Base-by-base conservation (phyloP, 2,797 vertebrate species). In the Gymnothorax reevesii region DNA sequence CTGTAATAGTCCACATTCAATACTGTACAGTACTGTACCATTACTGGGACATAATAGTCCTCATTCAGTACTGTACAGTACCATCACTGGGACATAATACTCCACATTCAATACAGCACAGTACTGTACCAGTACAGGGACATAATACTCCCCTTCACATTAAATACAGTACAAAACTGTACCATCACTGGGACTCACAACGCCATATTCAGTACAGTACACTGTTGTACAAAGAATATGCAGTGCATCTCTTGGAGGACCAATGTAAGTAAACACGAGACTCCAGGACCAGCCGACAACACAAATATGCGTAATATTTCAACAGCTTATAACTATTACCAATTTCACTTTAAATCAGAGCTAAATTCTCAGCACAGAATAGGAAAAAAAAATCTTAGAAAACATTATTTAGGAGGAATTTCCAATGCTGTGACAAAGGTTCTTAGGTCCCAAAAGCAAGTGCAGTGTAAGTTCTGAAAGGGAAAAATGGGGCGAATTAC, bases 401-500 rank as follows among this genome's bases (percentile, higher is more conserved):
- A 6, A 77, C 22, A 57, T 22, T 4, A 57, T 80, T 52, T 33
- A 85, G 9, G 66, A 17, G 4, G 42, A 57, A 80, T 33, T 49
- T 4, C 77, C 13, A 42, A n/a, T 60, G 52, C 54, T n/a, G 33
- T 2, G n/a, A 17, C 71, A 25, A 69, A 12, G 59, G 33, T 52
- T 77, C 22, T 82, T 60, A 17, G 17, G 33, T 69, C 77, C 9
- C 52, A 27, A 77, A 55, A 54, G 1, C 52, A 86, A 71, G 25
- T 27, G 17, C 59, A 80, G 9, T 1, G 3, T 27, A 52, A 4
- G 4, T 59, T 77, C 57, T 62, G 0, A 86, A 59, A 83, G 2
- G 33, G 33, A 42, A 42, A 42, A 42, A 42, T 42, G 2, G 33
- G 33, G 33, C 2, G 33, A 42, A 42, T 42, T 92, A 91, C 90